Evolutionary conservation across 1,140 invertebrate species (phyloP).

Genomic region (Aplysia californica): DNA sequence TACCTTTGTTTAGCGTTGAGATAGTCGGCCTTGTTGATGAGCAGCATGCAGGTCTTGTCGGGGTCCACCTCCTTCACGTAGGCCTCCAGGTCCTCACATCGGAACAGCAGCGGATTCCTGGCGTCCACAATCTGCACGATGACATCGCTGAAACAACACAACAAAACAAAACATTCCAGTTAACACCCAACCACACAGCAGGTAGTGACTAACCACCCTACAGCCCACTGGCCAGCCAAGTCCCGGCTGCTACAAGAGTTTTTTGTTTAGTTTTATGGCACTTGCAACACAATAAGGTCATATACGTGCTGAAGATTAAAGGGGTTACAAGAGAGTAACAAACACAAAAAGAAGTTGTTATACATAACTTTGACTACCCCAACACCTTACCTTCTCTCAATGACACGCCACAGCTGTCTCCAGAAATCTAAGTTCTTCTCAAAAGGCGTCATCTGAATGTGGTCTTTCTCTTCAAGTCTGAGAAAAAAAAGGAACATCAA

Average conservation of each 20-base stretch:
- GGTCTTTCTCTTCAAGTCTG: conserved; percentile 82
- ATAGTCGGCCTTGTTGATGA: conserved; percentile 98
- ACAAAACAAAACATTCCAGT: not conserved
- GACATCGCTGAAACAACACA: conserved; percentile 79
- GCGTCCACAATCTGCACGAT: conserved; percentile 97
- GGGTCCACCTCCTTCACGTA: conserved; percentile 90
- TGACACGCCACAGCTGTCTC: conserved; percentile 97
- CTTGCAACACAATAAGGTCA: no score
- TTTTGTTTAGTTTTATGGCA: no score
- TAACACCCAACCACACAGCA: not conserved
- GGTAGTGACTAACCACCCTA: not conserved
- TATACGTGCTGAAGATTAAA: no score
- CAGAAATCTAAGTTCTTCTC: conserved; percentile 99
- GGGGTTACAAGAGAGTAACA: no score
- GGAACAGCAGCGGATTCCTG: conserved; percentile 94
- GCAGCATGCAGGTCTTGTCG: conserved; percentile 83
- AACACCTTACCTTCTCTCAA: conserved; percentile 86
- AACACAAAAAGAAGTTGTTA: no score
- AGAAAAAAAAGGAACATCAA: not conserved
- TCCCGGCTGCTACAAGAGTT: not conserved
- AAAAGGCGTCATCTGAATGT: conserved; percentile 92
- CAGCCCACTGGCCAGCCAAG: not conserved
- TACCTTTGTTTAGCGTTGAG: conserved; percentile 83
- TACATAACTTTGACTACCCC: no score
- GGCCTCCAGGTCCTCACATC: conserved; percentile 91